Conservation (phyloP, 2,797 vertebrate species). For the Carduelis carduelis region DNA sequence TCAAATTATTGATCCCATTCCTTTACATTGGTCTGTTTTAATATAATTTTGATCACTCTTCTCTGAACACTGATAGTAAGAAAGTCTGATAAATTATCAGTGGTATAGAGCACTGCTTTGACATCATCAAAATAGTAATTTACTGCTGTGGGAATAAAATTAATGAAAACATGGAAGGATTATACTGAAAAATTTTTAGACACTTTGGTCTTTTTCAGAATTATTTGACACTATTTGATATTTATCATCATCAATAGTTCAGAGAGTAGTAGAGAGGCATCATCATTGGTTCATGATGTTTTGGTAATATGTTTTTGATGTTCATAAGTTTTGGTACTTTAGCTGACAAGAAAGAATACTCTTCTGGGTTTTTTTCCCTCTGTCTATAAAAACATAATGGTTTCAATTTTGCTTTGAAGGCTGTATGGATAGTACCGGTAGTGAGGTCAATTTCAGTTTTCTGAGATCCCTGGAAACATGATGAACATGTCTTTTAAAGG, state of each 20-base stretch:
- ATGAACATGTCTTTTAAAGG: constrained; percentile 10
- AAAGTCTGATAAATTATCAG: background rate
- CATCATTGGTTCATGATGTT: background rate
- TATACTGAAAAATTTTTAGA: background rate
- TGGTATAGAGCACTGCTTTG: background rate
- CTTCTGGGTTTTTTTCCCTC: background rate
- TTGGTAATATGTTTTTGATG: background rate
- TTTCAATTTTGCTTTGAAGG: background rate
- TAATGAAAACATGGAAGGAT: background rate
- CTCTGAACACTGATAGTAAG: background rate
- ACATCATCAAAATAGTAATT: background rate
- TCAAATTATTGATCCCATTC: background rate
- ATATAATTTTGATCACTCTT: background rate
- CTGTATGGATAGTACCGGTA: background rate
- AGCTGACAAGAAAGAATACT: background rate
- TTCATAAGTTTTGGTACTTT: background rate
- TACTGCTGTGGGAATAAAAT: background rate
- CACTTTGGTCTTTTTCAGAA: background rate
- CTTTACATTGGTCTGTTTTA: background rate
- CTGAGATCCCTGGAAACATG: background rate
- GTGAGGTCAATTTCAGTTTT: background rate
- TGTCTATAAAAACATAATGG: background rate
- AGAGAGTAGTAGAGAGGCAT: background rate
- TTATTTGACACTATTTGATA: background rate
- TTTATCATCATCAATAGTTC: background rate